A percentile compares a stretch with the other conserved stretches of the same genome.
Evolutionary conservation across 2,113 vertebrate genomes (phyloP).

Genomic region (Thomomys bottae): DNA sequence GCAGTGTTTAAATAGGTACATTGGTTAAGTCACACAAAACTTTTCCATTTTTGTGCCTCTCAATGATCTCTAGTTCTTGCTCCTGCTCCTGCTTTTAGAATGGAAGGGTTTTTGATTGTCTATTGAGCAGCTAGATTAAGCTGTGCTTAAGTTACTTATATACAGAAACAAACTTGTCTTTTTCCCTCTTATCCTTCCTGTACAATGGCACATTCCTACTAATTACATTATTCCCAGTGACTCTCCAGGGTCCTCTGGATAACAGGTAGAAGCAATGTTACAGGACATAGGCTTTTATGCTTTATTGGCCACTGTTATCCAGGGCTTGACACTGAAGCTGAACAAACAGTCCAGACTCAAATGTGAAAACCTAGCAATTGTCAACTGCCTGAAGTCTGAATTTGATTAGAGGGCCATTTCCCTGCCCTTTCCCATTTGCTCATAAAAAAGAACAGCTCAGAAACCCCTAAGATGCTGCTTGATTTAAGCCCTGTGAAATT

Average conservation of each 20-base stretch:
- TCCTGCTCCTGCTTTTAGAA: constrained; percentile 20
- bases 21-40: constrained; percentile 39
- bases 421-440: constrained; percentile 57
- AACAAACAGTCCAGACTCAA: constrained; percentile 64
- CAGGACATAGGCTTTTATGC: constrained; percentile 67
- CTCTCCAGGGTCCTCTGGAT: constrained; percentile 69
- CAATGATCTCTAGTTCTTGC: constrained; percentile 47
- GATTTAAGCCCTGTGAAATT: constrained; percentile 72
- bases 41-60: constrained; percentile 67
- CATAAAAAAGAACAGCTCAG: constrained; percentile 28
- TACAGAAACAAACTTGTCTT: constrained; percentile 76
- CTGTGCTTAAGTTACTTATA: constrained; percentile 65
- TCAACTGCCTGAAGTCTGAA: constrained; percentile 5
- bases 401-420: constrained; percentile 66
- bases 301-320: constrained; percentile 75
- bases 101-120: constrained; percentile 24
- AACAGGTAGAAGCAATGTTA: constrained; percentile 64
- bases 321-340: constrained; percentile 40
- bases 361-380: background rate
- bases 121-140: constrained; percentile 69
- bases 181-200: constrained; percentile 66
- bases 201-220: constrained; percentile 70
- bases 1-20: constrained; percentile 63
- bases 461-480: constrained; percentile 52
- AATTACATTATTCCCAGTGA: constrained; percentile 76